Base-by-base conservation (phyloP, 2,888 invertebrate genomes). In the Trissonchulus latispiculum region DNA sequence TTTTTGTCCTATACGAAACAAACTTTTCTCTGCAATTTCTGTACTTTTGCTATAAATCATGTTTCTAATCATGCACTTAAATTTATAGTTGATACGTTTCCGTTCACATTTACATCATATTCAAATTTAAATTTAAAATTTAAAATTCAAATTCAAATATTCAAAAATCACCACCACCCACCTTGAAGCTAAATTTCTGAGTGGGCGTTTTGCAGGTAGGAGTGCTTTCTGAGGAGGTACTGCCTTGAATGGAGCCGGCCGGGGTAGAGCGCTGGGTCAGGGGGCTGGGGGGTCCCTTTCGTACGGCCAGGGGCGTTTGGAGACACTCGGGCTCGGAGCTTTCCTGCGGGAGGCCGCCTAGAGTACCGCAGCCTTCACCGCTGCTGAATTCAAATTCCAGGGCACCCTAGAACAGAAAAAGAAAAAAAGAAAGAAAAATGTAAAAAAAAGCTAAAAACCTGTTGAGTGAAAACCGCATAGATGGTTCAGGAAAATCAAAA, bases 201-300 rank as follows among this genome's bases (percentile, higher is more conserved):
- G 77, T 77, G 8, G 78, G 77, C 35, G 77, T 76, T 71, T 77
- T 77, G 1, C 75, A 72, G 1, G 77, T 77, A 15, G 78, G 75
- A 33, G 77, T 76, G 66, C 76, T 77, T 28, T 76, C 72, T 2
- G 72, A 68, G 3, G 72, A 72, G 32, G 36, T 28, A n/a, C 68
- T 61, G 2, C 62, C 69, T n/a, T 35, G 69, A n/a, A n/a, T 3
- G 8, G 48, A 48, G 48, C 48, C 23, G 48, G 48, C 48, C 8
- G 48, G 48, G 48, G 48, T 48, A n/a, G n/a, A n/a, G 48, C 48
- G 48, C 8, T 8, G 8, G 23, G 23, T 48, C 48, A 48, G 48
- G 48, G 48, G 48, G 48, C 48, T 48, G 48, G 48, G 48, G 48
- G 48, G 48, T 8, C 48, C 48, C 23, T 48, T 48, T 8, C 48